Conservation (phyloP, 2,888 invertebrate species). For the Phalera bucephala region DNA sequence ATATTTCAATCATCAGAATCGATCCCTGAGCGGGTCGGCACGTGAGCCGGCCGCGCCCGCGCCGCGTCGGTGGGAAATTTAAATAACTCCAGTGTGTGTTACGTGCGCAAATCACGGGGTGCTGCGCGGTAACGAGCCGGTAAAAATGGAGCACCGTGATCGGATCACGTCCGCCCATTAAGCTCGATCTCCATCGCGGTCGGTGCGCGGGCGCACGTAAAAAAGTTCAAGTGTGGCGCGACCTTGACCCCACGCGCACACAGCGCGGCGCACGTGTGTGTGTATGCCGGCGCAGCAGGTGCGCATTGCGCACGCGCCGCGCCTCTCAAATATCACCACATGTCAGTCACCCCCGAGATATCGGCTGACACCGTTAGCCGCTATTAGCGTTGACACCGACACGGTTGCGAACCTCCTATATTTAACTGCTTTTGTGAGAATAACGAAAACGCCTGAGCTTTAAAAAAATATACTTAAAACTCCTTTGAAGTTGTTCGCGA, state of each 20-base stretch:
- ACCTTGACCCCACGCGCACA: constrained; percentile 36
- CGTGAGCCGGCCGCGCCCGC: not conserved
- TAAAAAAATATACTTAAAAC: too few relatives aligned
- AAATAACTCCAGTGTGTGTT: constrained; percentile 25
- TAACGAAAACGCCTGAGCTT: not conserved
- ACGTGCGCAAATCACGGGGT: constrained; percentile 15
- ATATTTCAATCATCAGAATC: constrained; percentile 1
- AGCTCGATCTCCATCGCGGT: constrained; percentile 4
- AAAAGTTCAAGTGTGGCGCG: constrained; percentile 6
- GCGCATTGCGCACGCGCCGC: constrained; percentile 34
- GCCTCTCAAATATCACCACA: constrained; percentile 58
- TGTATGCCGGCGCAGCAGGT: constrained; percentile 14
- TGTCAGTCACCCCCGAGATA: constrained; percentile 60
- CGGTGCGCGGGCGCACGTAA: constrained; percentile 2
- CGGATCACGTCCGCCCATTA: constrained; percentile 36
- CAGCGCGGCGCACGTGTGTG: constrained; percentile 9
- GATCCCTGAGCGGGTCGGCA: not conserved
- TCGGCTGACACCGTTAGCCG: constrained; percentile 4
- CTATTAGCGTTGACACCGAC: not conserved
- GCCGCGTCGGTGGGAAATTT: constrained; percentile 1
- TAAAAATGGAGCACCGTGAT: constrained; percentile 21
- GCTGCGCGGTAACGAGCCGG: constrained; percentile 10
- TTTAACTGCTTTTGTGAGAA: not conserved
- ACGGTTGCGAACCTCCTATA: not conserved
- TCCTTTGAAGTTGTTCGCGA: too few relatives aligned